phyloP scores from a whole-genome alignment of 2,113 vertebrate species.

The Cisticola juncidis region DNA sequence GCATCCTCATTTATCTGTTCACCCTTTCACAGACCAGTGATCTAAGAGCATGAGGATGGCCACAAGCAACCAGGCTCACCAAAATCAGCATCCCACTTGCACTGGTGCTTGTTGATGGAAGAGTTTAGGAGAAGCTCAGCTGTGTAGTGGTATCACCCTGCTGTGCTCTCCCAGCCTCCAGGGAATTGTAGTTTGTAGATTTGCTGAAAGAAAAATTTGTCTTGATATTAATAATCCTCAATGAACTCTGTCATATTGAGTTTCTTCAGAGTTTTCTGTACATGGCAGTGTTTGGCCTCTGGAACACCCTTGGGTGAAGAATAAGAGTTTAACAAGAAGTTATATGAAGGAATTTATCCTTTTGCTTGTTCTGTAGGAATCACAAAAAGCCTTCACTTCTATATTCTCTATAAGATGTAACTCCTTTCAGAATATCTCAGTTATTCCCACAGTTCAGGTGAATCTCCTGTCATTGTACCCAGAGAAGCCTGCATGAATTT shows the following conservation, averaged over 20 bases:
- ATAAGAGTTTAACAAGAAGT: background rate
- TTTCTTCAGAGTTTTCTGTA: background rate
- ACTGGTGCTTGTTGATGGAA: background rate
- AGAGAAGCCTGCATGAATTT: background rate
- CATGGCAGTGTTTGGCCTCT: background rate
- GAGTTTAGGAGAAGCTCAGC: background rate
- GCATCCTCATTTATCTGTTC: background rate
- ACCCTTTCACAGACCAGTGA: background rate
- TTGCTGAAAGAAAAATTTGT: background rate
- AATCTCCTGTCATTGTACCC: background rate
- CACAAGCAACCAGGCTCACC: background rate
- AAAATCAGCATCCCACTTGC: background rate
- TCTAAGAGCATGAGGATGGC: background rate
- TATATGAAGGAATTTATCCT: background rate
- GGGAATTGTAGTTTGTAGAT: background rate
- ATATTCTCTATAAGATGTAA: background rate
- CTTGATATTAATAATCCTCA: background rate
- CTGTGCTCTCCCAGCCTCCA: background rate
- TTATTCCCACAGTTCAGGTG: background rate
- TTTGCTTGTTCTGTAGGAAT: background rate
- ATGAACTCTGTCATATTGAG: background rate
- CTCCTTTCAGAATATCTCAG: background rate
- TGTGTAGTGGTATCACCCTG: background rate
- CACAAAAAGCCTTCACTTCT: background rate
- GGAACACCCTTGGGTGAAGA: background rate